Percentiles rank a stretch among this genome's conserved stretches.
Conservation (phyloP, 2,888 invertebrate genomes). For the Muscina levida region DNA sequence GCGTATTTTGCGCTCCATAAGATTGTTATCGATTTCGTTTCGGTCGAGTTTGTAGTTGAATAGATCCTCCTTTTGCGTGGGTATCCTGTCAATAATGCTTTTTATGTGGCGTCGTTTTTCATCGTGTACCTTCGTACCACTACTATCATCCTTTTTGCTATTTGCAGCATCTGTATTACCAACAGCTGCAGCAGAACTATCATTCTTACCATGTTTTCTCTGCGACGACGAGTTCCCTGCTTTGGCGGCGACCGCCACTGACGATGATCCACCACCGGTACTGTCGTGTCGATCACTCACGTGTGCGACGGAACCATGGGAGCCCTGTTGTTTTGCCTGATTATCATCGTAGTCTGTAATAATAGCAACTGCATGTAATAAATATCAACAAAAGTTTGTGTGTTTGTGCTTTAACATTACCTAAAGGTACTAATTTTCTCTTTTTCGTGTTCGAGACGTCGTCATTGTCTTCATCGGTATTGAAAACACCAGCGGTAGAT, state of each 20-base stretch:
- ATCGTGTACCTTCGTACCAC: conserved; percentile 88
- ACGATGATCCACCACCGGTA: conserved; percentile 62
- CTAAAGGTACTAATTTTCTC: conserved; percentile 89
- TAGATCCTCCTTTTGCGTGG: conserved; percentile 97
- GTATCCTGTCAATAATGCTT: conserved; percentile 98
- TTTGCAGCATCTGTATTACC: conserved; percentile 67
- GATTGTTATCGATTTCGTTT: conserved; percentile 87
- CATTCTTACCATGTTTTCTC: conserved; percentile 75
- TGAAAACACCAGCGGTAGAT: conserved; percentile 89
- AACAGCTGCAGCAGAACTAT: conserved; percentile 70
- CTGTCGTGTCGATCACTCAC: conserved; percentile 57
- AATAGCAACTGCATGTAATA: not conserved
- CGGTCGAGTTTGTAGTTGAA: conserved; percentile 97
- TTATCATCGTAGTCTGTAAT: conserved; percentile 77
- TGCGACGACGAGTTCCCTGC: conserved; percentile 63
- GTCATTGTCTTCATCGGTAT: conserved; percentile 89
- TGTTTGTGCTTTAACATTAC: conserved; percentile 76
- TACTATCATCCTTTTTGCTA: conserved; percentile 82
- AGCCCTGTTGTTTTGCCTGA: conserved; percentile 60
- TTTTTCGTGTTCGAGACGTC: conserved; percentile 83
- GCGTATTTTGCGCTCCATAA: conserved; percentile 97
- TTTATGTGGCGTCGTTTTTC: conserved; percentile 98
- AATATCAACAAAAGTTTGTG: not conserved
- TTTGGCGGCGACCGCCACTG: conserved; percentile 58
- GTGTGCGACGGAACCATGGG: conserved; percentile 48